Conservation (phyloP, 2,888 invertebrate species). For the Tachystola acroxantha region DNA sequence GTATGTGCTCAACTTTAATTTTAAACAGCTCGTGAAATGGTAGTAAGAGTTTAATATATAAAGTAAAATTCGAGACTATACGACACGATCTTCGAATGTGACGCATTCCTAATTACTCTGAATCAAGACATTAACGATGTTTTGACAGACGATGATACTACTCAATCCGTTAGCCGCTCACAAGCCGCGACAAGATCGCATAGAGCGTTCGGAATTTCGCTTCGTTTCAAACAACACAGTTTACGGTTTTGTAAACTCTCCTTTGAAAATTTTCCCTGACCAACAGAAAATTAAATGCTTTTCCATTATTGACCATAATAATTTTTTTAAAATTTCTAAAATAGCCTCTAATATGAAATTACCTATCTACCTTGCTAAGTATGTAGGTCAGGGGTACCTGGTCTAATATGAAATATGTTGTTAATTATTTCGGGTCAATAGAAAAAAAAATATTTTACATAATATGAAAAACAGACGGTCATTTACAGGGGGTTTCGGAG, state of each 20-base stretch:
- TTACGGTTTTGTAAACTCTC: not conserved
- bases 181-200: constrained; percentile 6
- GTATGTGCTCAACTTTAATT: not conserved
- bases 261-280: no score
- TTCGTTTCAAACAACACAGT: constrained; percentile 15
- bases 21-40: not conserved
- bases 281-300: no score
- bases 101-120: constrained; percentile 8
- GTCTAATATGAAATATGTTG: no score
- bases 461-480: no score
- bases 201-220: constrained; percentile 27
- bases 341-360: no score
- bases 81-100: not conserved
- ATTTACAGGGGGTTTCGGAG: no score
- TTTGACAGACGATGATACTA: constrained; percentile 11
- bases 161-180: constrained; percentile 5
- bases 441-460: no score
- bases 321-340: no score
- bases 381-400: no score
- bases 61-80: constrained; percentile 1
- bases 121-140: constrained; percentile 10
- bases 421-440: no score
- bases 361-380: no score
- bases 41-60: not conserved
- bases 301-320: no score